A percentile compares a stretch with the other conserved stretches of the same genome.
Evolutionary conservation across 2,888 invertebrate species (phyloP).

Genomic region (Caenorhabditis doughertyi): DNA sequence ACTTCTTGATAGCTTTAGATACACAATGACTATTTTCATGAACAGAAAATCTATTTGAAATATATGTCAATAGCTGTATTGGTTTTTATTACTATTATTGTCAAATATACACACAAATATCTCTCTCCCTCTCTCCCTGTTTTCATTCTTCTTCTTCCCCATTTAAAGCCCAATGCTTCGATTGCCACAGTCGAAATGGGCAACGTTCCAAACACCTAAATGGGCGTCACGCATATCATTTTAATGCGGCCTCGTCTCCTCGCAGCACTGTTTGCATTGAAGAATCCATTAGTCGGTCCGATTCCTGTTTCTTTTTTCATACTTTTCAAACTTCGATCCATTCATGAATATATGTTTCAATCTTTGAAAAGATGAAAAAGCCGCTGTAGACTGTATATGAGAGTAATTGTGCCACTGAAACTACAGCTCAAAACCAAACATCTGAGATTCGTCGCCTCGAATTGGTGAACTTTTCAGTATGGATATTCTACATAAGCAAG

Average conservation of each 20-base stretch:
- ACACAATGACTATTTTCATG: too few species aligned
- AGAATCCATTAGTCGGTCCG: slow-evolving; percentile 51
- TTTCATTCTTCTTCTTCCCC: slow-evolving; percentile 7
- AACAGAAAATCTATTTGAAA: not conserved
- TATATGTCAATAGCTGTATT: slow-evolving; percentile 46
- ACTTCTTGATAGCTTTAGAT: too few species aligned
- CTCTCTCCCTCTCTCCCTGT: not conserved
- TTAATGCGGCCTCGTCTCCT: slow-evolving; percentile 45
- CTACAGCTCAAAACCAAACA: too few species aligned
- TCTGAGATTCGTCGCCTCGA: too few species aligned
- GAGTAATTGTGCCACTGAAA: too few species aligned
- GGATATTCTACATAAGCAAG: too few species aligned
- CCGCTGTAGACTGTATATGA: too few species aligned
- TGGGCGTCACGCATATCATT: slow-evolving; percentile 62
- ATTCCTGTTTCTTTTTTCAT: slow-evolving; percentile 51
- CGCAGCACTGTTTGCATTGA: slow-evolving; percentile 53
- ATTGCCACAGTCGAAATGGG: slow-evolving; percentile 39
- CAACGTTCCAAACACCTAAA: slow-evolving; percentile 54
- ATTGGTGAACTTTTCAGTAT: too few species aligned
- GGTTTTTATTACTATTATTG: slow-evolving; percentile 31
- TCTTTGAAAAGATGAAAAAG: not conserved
- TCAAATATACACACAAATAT: slow-evolving; percentile 30
- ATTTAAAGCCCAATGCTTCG: slow-evolving; percentile 30
- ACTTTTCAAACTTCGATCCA: slow-evolving; percentile 9
- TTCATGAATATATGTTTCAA: not conserved